A percentile compares a stretch with the other conserved stretches of the same genome.
Evolutionary conservation across 2,113 vertebrate genomes (phyloP).

Genomic region (Rhea americana): DNA sequence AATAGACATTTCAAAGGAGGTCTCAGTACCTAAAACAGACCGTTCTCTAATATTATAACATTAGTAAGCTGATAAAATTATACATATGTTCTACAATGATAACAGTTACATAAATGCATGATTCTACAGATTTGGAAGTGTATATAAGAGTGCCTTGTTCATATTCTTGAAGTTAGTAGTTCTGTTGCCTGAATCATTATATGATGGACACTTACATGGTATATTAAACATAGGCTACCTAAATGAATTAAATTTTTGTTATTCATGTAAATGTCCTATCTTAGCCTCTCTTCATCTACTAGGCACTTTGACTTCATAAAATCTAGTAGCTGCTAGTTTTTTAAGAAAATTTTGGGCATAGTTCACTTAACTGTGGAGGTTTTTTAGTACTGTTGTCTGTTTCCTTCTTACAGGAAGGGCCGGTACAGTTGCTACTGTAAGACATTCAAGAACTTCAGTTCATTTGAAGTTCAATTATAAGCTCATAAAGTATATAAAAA

Average conservation of each 20-base stretch:
- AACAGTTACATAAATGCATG: constrained; percentile 12
- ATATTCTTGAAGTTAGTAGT: not conserved
- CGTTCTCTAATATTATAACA: not conserved
- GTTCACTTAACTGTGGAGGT: not conserved
- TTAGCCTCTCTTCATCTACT: not conserved
- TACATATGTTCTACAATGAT: not conserved
- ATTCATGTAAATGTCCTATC: not conserved
- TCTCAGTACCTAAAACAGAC: constrained; percentile 27
- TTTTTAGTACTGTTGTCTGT: not conserved
- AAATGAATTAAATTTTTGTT: not conserved
- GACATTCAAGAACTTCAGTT: not conserved
- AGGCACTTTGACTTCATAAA: not conserved
- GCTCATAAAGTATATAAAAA: not conserved
- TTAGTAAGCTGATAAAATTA: constrained; percentile 34
- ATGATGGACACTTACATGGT: not conserved
- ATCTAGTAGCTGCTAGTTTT: not conserved
- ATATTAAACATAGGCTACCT: not conserved
- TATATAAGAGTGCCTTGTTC: not conserved
- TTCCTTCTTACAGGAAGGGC: not conserved
- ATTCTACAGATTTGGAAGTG: not conserved
- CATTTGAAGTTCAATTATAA: not conserved
- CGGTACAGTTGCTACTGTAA: not conserved
- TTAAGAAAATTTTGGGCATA: not conserved
- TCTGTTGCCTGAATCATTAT: not conserved
- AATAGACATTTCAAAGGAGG: constrained; percentile 29